Evolutionary conservation across 2,888 invertebrate species (phyloP), one percentile per base, ranked within the genome.

Genomic region (Barypeithes pellucidus): DNA sequence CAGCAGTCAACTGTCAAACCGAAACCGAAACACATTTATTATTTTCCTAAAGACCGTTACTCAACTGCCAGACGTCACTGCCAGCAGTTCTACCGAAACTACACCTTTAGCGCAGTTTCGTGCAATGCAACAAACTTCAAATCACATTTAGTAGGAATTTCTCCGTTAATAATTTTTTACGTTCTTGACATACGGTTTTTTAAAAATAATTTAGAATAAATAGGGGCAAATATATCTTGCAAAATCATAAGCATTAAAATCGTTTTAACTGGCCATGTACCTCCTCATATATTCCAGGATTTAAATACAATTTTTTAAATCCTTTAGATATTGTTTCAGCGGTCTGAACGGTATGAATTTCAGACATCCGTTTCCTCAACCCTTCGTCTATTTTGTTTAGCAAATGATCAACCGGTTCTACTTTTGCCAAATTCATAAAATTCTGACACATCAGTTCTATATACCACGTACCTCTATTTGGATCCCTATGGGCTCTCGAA

Each of bases 391-490:
- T 90, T 77, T 89, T 85, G 82, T 89, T 89, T 79, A 93, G 85
- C 82, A 93, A 88, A 78, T 89, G 88, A 80, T 91, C 90, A 50
- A 93, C 85, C 81, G 91, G 87, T 54, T 86, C 87, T 80, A 90
- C 85, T 84, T 90, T 89, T 12, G 92, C 91, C 81, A 89, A 87
- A 76, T 87, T 86, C 79, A 92, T 91, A 84, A 93, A 90, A 78
- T 89, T 87, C 79, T 89, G 84, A 84, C 92, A 93, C 78, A 93
- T 86, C 76, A 87, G 85, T 82, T 91, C 89, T 78, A 93, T 90
- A 84, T 91, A 93, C 93, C 93, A 93, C 47, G 92, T 91, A 47
- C 93, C 93, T 18, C 81, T 78, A 29, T 84, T 76, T 8, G 82
- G 79, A 85, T 93, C 91, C 67, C 93, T 89, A 81, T 89, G 89